Evolutionary conservation across 2,888 invertebrate genomes (phyloP), one percentile per base, ranked within the genome.

Genomic region (Pachycephus smyrnensis): DNA sequence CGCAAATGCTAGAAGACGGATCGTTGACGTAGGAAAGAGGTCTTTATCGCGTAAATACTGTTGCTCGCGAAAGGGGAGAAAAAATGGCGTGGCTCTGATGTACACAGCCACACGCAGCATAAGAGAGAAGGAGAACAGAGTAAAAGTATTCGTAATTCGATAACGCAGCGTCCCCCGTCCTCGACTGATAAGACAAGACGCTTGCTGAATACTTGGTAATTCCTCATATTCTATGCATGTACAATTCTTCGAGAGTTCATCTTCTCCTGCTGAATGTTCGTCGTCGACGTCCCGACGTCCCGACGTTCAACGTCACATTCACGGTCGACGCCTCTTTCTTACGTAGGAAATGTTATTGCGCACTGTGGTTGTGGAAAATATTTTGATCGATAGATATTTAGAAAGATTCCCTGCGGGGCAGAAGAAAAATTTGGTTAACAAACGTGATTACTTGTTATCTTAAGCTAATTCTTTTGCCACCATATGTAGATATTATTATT

Each of bases 51-150:
- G 12, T 71, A 71, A 23, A 77, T 81, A 76, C 32, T 68, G 69
- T 80, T 36, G 83, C 77, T 82, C 78, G 75, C 40, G 79, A 82
- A 84, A 86, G 81, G 83, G 83, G 82, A 84, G 81, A 81, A 83
- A 85, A 85, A 82, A 81, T 88, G 83, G 81, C 83, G 9, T 23
- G 6, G 23, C 2, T 55, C 23, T 23, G 6, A 36, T 36, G 55
- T 55, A 9, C 55, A 55, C 23, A 55, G 15, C 9, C 23, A 55
- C 23, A 55, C 1, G 0, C 55, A 9, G 23, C 55, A 55, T 2
- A 23, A 55, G 9, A 55, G 23, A 55, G 23, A 55, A 55, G 55
- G 23, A 15, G 15, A 55, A 55, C 2, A 55, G 23, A 40, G 23
- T 23, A 55, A 55, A 23, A 55, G 23, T 55, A 23, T 9, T 55